Percentiles rank a stretch among this genome's conserved stretches.
Conservation (phyloP, 2,888 invertebrate species). For the Scaeva pyrastri region DNA sequence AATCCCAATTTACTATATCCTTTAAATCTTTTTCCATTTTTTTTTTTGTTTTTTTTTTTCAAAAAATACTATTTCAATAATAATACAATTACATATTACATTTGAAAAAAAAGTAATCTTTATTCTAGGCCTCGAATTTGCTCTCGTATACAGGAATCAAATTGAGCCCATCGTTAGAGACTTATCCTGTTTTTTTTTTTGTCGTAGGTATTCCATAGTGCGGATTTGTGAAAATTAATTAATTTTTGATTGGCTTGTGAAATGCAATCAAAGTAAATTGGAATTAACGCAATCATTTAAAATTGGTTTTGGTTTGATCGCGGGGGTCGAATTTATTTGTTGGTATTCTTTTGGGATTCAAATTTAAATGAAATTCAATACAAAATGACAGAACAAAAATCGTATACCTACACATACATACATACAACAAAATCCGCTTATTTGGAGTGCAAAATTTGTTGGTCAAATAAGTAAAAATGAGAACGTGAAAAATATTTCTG, state of each 20-base stretch:
- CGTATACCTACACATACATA: too few relatives aligned
- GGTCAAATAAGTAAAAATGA: too few relatives aligned
- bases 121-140: too few relatives aligned
- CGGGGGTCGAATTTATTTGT: conserved; percentile 26
- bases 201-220: neutral
- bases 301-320: conserved; percentile 27
- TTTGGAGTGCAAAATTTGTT: neutral
- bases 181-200: neutral
- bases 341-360: conserved; percentile 28
- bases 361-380: neutral
- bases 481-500: too few relatives aligned
- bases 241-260: conserved; percentile 64
- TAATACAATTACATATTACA: neutral
- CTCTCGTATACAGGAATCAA: neutral
- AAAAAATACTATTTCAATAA: neutral
- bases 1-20: too few relatives aligned
- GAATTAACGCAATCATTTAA: conserved; percentile 59
- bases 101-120: too few relatives aligned
- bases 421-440: neutral
- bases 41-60: too few relatives aligned
- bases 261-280: conserved; percentile 72
- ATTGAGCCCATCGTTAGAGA: neutral
- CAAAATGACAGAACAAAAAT: neutral
- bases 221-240: conserved; percentile 58
- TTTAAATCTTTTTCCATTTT: too few relatives aligned